Evolutionary conservation across 2,797 vertebrate genomes (phyloP).

Genomic region (Macropus fuliginosus): DNA sequence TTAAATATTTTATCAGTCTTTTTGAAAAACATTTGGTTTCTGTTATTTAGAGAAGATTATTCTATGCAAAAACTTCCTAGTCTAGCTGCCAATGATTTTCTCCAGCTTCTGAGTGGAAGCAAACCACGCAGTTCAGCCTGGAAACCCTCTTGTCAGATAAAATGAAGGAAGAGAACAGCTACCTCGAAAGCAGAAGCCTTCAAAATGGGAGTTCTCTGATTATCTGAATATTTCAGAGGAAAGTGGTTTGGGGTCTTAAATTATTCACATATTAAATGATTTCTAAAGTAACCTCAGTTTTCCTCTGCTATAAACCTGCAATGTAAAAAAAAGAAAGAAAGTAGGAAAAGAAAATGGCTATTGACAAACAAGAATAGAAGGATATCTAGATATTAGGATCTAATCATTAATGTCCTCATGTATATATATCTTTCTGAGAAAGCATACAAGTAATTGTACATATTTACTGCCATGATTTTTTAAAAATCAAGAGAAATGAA

Average conservation of each 20-base stretch:
- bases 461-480: slow-evolving; percentile 29
- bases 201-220: neutral
- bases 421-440: slow-evolving; percentile 22
- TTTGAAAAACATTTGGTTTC: slow-evolving; percentile 34
- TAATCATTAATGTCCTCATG: slow-evolving; percentile 20
- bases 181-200: slow-evolving; percentile 20
- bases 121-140: neutral
- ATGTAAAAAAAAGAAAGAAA: neutral
- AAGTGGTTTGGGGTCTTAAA: neutral
- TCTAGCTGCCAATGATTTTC: neutral
- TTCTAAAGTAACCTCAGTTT: neutral
- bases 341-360: neutral
- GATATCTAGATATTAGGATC: slow-evolving; percentile 11
- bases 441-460: neutral
- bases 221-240: neutral
- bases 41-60: slow-evolving; percentile 11
- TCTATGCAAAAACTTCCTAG: neutral
- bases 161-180: slow-evolving; percentile 28
- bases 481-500: slow-evolving; percentile 20
- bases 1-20: slow-evolving; percentile 37
- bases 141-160: slow-evolving; percentile 23
- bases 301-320: neutral
- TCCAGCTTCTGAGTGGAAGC: neutral
- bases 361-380: slow-evolving; percentile 5
- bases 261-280: neutral